Percentiles rank a stretch among this genome's conserved stretches.
Evolutionary conservation across 2,888 invertebrate genomes (phyloP).

Genomic region (Cancer borealis): DNA sequence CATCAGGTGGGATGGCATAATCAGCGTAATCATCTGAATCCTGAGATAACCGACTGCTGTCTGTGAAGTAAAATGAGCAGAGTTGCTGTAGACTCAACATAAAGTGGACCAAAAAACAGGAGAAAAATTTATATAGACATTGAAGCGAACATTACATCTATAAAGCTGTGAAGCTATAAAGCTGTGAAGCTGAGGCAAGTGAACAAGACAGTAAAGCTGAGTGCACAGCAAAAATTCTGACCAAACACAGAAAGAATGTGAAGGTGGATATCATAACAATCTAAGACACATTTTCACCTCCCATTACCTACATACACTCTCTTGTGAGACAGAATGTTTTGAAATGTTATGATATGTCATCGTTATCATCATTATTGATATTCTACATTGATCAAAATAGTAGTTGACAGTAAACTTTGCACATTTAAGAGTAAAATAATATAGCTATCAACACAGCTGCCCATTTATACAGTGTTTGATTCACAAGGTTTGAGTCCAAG

Average conservation of each 20-base stretch:
- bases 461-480: not conserved
- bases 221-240: not conserved
- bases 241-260: not conserved
- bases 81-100: not conserved
- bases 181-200: conserved; percentile 7
- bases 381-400: not conserved
- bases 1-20: conserved; percentile 74
- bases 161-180: not conserved
- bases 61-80: conserved; percentile 62
- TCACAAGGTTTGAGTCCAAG: not conserved
- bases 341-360: not conserved
- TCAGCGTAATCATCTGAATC: conserved; percentile 71
- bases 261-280: not conserved
- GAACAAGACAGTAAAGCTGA: conserved; percentile 27
- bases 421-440: not conserved
- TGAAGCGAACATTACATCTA: conserved; percentile 38
- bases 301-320: not conserved
- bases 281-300: not conserved
- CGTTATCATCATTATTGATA: not conserved
- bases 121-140: conserved; percentile 9
- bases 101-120: not conserved
- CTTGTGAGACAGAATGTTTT: not conserved
- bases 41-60: conserved; percentile 69
- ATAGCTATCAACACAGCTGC: not conserved
- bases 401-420: not conserved